phyloP scores from a whole-genome alignment of 2,888 invertebrate species.

The Pyralis farinalis region DNA sequence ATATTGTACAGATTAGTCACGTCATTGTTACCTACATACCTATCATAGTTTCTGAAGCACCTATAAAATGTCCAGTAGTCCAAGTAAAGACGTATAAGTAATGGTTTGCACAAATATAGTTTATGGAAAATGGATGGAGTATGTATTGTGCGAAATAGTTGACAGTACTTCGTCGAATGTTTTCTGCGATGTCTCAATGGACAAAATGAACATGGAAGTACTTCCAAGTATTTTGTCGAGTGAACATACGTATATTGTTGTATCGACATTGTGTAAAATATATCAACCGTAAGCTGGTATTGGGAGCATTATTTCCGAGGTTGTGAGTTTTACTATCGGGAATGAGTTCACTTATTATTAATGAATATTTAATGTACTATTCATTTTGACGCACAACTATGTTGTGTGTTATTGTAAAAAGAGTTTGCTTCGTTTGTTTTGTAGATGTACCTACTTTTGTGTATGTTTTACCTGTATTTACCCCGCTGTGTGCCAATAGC shows the following conservation, averaged over 20 bases:
- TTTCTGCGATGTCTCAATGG: constrained; percentile 8
- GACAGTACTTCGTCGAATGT: constrained; percentile 12
- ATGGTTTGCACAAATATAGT: constrained; percentile 50
- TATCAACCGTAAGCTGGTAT: constrained; percentile 74
- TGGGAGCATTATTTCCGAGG: constrained; percentile 81
- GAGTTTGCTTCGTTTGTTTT: constrained; percentile 72
- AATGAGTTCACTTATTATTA: constrained; percentile 71
- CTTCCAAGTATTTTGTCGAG: constrained; percentile 34
- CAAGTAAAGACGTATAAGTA: constrained; percentile 18
- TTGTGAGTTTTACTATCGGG: constrained; percentile 77
- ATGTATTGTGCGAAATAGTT: constrained; percentile 16
- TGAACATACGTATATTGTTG: constrained; percentile 34
- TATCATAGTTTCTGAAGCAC: constrained; percentile 40
- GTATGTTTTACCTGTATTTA: constrained; percentile 64
- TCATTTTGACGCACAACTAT: constrained; percentile 69
- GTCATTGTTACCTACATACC: constrained; percentile 48
- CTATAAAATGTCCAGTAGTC: constrained; percentile 19
- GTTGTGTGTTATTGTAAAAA: constrained; percentile 72
- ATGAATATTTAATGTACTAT: constrained; percentile 49
- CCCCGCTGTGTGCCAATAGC: constrained; percentile 70
- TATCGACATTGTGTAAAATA: constrained; percentile 55
- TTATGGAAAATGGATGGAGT: constrained; percentile 14
- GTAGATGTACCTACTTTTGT: constrained; percentile 65
- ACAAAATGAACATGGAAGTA: constrained; percentile 12
- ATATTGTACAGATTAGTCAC: constrained; percentile 18